Base-by-base conservation (phyloP, 2,113 vertebrate genomes). In the Amphilophus citrinellus region DNA sequence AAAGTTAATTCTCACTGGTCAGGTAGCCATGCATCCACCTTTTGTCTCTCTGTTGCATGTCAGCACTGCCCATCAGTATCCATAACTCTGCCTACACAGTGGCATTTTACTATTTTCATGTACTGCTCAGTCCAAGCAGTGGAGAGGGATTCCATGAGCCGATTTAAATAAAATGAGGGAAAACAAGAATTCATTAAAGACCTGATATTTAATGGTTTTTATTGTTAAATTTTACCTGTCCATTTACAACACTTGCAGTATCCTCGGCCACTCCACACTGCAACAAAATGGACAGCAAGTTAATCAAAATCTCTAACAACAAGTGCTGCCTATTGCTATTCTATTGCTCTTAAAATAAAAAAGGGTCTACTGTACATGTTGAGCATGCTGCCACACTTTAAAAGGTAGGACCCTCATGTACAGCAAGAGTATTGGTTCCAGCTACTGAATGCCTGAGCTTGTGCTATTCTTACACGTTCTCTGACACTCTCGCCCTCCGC, bases 401-500 rank as follows among this genome's bases (percentile, higher is more conserved):
- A 85, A 85, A 84, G 80, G 86, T 76, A 88, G 84, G 76, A 77
- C 66, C 3, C 71, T 86, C 20, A 47, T 76, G 61, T 79, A 66
- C 81, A 80, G 84, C 37, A 27, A 68, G 79, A 87, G 80, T 80
- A 84, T 77, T 86, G 75, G 82, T 83, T 83, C 83, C 77, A 82
- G 76, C 42, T 58, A 77, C 17, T 80, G 79, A 87, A 84, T 90
- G 63, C 80, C 50, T 11, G 84, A 65, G 65, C 86, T 65, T 87
- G 87, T 87, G 84, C 90, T 91, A 90, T 89, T 92, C 91, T 90
- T 90, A 89, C 76, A 65, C 86, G 84, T 73, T 66, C 62, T 59
- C 80, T 88, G 59, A 84, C 84, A 76, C 81, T 76, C 80, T 88
- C 77, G 22, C 71, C 83, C 88, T 79, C 80, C 68, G 30, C 73